Evolutionary conservation across 2,888 invertebrate species (phyloP), one percentile per base, ranked within the genome.

Genomic region (Apoderus coryli): DNA sequence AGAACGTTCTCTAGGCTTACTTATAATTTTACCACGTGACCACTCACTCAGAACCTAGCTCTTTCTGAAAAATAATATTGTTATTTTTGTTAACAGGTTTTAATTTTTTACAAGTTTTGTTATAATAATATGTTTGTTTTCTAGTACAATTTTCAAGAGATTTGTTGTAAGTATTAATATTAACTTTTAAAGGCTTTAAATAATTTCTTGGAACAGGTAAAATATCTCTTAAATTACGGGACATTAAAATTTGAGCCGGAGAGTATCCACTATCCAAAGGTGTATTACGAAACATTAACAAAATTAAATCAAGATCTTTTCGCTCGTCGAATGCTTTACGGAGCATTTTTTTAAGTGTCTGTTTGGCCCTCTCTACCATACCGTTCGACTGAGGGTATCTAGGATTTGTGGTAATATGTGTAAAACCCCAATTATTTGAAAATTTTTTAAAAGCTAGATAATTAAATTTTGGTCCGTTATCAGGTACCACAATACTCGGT

Each of bases 331-430:
- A 22, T 11, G 14, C 11, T 25, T 31, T 34, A 25, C 16, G 7
- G 7, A 34, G 13, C 7, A 34, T 25, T 16, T 25, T 34, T 26
- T 34, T 34, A 10, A 25, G 14, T 31, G 26, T 34, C 1, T 14
- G 19, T 10, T 31, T 31, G 3, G 30, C 25, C 16, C 16, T 25
- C 24, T 37, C 39, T 9, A 32, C 35, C 25, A 40, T 27, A 9
- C 34, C 39, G 33, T 39, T 35, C n/a, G 36, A 33, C n/a, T 25
- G 14, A n/a, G 33, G 37, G 27, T 30, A 35, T 10, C 31, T 25
- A 16, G 35, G 39, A 22, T 33, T 35, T 5, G 30, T n/a, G 10
- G 22, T 22, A 11, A 33, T 11, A 19, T 32, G 4, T 6, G 23
- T 15, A 19, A 39, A 37, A 32, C 37, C 32, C 33, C 35, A 37